phyloP scores from a whole-genome alignment of 2,113 vertebrate genomes.

The Fregetta grallaria region DNA sequence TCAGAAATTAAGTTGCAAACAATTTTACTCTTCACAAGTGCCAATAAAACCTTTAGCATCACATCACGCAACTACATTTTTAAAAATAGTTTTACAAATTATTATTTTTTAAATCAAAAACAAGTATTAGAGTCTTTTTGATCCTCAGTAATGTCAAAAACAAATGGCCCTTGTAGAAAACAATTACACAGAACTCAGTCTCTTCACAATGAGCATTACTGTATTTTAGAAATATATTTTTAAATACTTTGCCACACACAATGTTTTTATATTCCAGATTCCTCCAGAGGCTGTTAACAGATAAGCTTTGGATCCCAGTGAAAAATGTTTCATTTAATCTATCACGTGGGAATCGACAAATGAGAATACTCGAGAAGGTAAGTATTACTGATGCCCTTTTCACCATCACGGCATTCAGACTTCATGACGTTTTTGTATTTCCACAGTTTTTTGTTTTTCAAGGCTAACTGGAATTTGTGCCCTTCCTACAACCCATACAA shows the following conservation, averaged over 20 bases:
- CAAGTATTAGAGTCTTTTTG: neutral
- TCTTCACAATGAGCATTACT: neutral
- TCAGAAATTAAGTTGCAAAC: neutral
- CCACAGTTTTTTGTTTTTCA: neutral
- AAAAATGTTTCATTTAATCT: neutral
- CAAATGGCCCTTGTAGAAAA: neutral
- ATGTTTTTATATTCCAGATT: neutral
- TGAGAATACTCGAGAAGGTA: neutral
- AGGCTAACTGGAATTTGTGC: neutral
- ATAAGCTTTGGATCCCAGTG: neutral
- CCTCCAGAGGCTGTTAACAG: neutral
- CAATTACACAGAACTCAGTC: neutral
- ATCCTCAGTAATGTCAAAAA: neutral
- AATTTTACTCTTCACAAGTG: neutral
- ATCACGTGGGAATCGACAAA: rapidly evolving
- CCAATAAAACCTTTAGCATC: neutral
- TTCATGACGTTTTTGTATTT: neutral
- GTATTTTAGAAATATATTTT: neutral
- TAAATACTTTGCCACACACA: neutral
- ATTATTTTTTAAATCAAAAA: neutral
- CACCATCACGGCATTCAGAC: neutral
- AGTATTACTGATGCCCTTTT: neutral
- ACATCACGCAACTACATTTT: neutral
- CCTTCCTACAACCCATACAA: neutral
- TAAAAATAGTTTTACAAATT: neutral